Base-by-base conservation (phyloP, 1,140 invertebrate genomes). In the Wiebesia pumilae region DNA sequence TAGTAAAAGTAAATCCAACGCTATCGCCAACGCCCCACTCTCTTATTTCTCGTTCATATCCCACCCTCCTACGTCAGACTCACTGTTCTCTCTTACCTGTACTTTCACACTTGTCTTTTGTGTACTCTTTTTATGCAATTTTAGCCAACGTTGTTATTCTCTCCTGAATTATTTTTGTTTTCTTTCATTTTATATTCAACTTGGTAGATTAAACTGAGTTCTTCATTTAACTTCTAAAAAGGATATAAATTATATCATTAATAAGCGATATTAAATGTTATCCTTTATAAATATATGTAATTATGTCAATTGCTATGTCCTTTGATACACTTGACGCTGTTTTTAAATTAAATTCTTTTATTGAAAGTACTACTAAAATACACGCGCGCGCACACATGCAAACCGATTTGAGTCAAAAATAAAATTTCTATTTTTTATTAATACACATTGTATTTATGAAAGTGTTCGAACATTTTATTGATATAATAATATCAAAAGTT, bases 1-100 rank as follows among this genome's bases (percentile, higher is more conserved):
- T 88, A 90, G 90, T 92, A 92, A 92, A 92, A 92, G 89, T 92
- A 92, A 92, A 92, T 92, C 91, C 89, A 87, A 84, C 89, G 89
- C 89, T 90, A 91, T 90, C 91, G 90, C 90, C 90, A 86, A 85
- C 89, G 88, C 38, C 69, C 83, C 67, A 65, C 69, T 58, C 81
- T 71, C 67, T 51, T 73, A 51, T 54, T 82, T 82, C 67, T 47
- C 65, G n/a, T 82, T 35, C 43, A 27, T 62, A 1, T 67, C 9
- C 30, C 27, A n/a, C 30, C 80, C 62, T 33, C 40, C 40, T 10
- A 16, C 78, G 3, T 30, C 47, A 27, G 10, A 27, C 12, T n/a
- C 58, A 12, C 67, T 33, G 16, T 35, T 21, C 67, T 69, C 30
- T 35, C 62, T 81, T 19, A 58, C 38, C 43, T 79, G 47, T n/a